These are phyloP conservation scores for Trachemys scripta DNA, from an alignment of 2,113 vertebrate genomes.

Conservation along the genomic window DNA sequence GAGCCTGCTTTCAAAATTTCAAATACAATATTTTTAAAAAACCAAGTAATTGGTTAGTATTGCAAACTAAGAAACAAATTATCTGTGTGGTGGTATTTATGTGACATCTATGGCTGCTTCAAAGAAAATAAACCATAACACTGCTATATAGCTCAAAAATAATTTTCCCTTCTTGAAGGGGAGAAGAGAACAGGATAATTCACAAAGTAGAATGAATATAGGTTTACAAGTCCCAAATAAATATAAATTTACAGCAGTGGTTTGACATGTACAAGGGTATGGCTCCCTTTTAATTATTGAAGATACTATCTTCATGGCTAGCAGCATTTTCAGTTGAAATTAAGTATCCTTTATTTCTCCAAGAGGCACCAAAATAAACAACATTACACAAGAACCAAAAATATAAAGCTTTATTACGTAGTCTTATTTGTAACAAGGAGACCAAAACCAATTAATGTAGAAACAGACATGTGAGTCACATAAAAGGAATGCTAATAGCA, in stretches of 20 bases:
- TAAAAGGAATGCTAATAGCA: background rate
- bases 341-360: background rate
- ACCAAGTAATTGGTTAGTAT: background rate
- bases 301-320: background rate
- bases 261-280: background rate
- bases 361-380: background rate
- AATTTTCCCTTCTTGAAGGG: background rate
- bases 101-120: background rate
- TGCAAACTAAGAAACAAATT: background rate
- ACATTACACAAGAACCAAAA: background rate
- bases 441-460: background rate
- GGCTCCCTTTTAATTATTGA: background rate
- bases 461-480: background rate
- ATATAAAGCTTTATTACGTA: background rate
- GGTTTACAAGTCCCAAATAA: background rate
- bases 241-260: constrained; percentile 1
- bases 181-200: background rate
- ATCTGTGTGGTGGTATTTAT: background rate
- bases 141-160: background rate
- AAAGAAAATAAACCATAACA: background rate
- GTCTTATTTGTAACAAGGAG: background rate
- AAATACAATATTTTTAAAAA: background rate
- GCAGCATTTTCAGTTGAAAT: constrained; percentile 13
- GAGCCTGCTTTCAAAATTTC: background rate
- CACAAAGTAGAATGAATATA: background rate